These are phyloP conservation scores for Hydrophis major DNA, from an alignment of 2,797 vertebrate genomes.

Conservation along the genomic window DNA sequence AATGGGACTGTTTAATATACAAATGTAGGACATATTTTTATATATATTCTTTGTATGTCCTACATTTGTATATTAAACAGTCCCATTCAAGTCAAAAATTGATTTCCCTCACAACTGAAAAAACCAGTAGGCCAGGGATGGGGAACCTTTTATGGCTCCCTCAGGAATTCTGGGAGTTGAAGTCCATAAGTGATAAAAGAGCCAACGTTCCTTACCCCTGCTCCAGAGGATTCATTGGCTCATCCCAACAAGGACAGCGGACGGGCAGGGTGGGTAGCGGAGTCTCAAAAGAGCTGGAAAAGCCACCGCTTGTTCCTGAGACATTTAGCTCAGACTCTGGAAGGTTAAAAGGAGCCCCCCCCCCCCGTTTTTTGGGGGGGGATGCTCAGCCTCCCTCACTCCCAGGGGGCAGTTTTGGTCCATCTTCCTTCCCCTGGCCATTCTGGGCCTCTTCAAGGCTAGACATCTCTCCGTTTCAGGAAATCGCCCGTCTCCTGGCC, in stretches of 20 bases:
- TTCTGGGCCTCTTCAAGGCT: neutral
- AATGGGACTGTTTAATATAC: too few species aligned
- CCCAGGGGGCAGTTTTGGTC: too few species aligned
- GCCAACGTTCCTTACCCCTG: too few species aligned
- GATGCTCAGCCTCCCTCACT: fast-evolving
- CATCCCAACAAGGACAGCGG: neutral
- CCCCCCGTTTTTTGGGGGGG: neutral
- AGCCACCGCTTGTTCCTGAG: neutral
- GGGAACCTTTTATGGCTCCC: too few species aligned
- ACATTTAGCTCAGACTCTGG: neutral
- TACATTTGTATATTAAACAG: too few species aligned
- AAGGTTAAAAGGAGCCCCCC: neutral
- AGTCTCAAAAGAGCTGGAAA: neutral
- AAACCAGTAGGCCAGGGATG: too few species aligned
- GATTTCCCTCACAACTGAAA: too few species aligned
- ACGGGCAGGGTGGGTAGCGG: neutral
- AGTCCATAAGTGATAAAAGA: too few species aligned
- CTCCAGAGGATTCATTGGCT: neutral
- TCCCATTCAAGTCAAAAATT: too few species aligned
- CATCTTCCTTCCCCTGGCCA: fast-evolving
- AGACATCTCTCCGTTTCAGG: conserved; percentile 70
- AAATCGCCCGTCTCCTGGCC: conserved; percentile 93
- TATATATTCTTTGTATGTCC: too few species aligned
- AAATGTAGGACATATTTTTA: too few species aligned
- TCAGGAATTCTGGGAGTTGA: too few species aligned